Base-by-base conservation (phyloP, 2,797 vertebrate genomes). In the Artibeus jamaicensis region DNA sequence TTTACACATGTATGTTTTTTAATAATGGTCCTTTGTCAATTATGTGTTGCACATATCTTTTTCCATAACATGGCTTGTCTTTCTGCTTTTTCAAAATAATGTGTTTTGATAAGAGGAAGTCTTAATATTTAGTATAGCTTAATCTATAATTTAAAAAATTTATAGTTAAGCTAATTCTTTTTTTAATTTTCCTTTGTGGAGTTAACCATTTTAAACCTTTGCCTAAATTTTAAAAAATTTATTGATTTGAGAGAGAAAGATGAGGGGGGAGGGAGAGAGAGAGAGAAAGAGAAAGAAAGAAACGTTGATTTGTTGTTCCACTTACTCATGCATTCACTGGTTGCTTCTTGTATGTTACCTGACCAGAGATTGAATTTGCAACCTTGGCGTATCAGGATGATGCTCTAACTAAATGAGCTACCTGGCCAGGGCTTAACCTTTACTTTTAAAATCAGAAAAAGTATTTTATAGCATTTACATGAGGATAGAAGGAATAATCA, bases 401-500 rank as follows among this genome's bases (percentile, higher is more conserved):
- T n/a, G 62, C 32, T 65, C 62, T 65, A 65, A 65, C 29, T 32
- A n/a, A 65, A 65, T 65, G 62, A 65, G 62, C 29, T 65, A 65
- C 62, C 62, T 65, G 62, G 62, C 62, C 32, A 65, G 32, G 62
- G 62, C 62, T 65, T 65, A 71, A 68, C 26, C 55, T 26, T 92
- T 87, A 50, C 59, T 89, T 93, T 91, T 73, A 76, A 91, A 95
- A 86, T 65, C 16, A 79, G 68, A 73, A 89, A 94, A 86, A 59
- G 42, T 37, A 46, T 37, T 42, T 84, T 44, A 91, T 88, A 85
- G 42, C 18, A 73, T 93, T 89, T 82, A 34, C 57, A 53, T 18
- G 26, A 93, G 2, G 39, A 3, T 48, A 70, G 81, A 39, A 91
- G 57, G 57, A 53, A 46, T 71, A 76, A 91, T 70, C 44, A 82